Evolutionary conservation across 2,797 vertebrate species (phyloP).

Genomic region (Menidia menidia): DNA sequence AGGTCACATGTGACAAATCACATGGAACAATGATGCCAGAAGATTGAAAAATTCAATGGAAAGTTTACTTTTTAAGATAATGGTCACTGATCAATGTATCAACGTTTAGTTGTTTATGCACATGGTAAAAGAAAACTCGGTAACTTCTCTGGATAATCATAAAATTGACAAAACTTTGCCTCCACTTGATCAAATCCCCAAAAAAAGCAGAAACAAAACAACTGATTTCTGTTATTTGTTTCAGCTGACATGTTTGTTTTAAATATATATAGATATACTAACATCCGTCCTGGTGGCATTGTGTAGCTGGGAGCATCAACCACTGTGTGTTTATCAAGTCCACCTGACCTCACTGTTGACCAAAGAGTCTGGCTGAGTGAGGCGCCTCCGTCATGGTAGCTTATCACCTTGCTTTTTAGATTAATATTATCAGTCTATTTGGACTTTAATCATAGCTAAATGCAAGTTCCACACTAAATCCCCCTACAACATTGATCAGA

Average conservation of each 20-base stretch:
- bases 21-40: too few species aligned
- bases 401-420: conserved; percentile 14
- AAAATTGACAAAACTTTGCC: conserved; percentile 13
- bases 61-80: conserved; percentile 4
- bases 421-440: background rate
- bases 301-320: background rate
- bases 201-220: background rate
- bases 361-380: conserved; percentile 8
- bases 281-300: background rate
- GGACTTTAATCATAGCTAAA: conserved; percentile 26
- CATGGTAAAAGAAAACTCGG: conserved; percentile 2
- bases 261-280: too few species aligned
- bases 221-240: background rate
- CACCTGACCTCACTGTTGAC: conserved; percentile 3
- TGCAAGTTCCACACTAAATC: background rate
- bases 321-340: background rate
- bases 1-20: background rate
- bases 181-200: conserved; percentile 2
- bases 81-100: background rate
- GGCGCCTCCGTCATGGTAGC: background rate
- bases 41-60: too few species aligned
- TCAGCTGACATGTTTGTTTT: background rate
- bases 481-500: background rate
- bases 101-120: background rate
- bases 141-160: conserved; percentile 13